phyloP scores from a whole-genome alignment of 2,797 vertebrate genomes.

The Tinamus major region DNA sequence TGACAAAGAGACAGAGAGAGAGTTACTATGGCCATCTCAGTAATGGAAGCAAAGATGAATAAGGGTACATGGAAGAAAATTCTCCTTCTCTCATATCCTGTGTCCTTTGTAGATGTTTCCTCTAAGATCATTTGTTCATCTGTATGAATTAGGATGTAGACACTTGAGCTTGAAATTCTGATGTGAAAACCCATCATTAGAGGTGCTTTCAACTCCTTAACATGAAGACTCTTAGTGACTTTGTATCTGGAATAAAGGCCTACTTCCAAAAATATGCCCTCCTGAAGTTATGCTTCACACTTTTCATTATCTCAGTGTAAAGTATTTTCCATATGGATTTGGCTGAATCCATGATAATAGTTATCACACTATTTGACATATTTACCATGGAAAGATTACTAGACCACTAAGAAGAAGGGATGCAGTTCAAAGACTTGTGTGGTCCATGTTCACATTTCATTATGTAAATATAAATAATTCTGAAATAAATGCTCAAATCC shows the following conservation, averaged over 20 bases:
- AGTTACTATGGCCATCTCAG: background rate
- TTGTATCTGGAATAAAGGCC: background rate
- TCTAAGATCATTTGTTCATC: background rate
- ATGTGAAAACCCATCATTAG: background rate
- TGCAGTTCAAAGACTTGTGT: conserved; percentile 59
- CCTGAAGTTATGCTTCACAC: background rate
- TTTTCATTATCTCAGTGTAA: background rate
- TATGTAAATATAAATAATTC: background rate
- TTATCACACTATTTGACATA: conserved; percentile 7
- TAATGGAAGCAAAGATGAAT: background rate
- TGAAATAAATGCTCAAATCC: background rate
- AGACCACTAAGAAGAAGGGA: conserved; percentile 51
- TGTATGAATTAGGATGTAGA: background rate
- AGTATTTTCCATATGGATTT: background rate
- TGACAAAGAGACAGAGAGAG: background rate
- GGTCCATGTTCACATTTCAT: conserved; percentile 12
- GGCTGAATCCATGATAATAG: conserved; percentile 29
- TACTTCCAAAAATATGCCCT: background rate
- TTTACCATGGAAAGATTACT: conserved; percentile 53
- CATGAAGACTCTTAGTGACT: background rate
- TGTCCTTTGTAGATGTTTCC: background rate
- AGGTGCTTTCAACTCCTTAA: background rate
- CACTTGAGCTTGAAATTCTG: background rate
- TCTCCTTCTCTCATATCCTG: background rate
- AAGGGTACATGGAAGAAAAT: background rate